Evolutionary conservation across 2,888 invertebrate species (phyloP).

Genomic region (Harpalus rufipes): DNA sequence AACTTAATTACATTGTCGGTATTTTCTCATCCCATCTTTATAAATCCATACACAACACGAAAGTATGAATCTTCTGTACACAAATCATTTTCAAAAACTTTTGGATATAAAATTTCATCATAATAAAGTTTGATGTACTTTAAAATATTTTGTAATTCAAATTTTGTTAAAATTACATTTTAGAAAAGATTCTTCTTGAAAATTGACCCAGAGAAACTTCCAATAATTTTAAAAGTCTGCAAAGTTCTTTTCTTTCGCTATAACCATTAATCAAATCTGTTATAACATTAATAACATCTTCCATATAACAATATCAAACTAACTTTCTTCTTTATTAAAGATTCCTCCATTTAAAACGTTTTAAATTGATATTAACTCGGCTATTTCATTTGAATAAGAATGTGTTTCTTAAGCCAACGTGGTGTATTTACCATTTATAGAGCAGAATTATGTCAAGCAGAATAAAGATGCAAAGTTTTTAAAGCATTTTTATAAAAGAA

Average conservation of each 20-base stretch:
- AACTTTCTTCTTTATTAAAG: slow-evolving; percentile 6
- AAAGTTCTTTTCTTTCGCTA: slow-evolving; percentile 6
- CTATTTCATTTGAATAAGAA: slow-evolving; percentile 21
- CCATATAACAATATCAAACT: background rate
- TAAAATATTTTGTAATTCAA: slow-evolving; percentile 7
- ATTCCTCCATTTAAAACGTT: slow-evolving; percentile 6
- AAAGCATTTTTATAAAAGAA: slow-evolving; percentile 5
- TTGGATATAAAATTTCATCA: background rate
- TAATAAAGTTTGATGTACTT: background rate
- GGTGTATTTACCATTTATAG: background rate
- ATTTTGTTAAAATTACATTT: slow-evolving; percentile 4
- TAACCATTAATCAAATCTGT: background rate
- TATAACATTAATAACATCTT: slow-evolving; percentile 1
- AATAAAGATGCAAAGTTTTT: slow-evolving; percentile 3
- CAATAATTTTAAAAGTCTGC: slow-evolving; percentile 3
- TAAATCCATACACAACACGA: no score
- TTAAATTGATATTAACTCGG: background rate
- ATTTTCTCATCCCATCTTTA: no score
- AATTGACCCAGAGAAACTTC: background rate
- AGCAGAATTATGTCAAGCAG: slow-evolving; percentile 5
- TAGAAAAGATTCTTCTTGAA: background rate
- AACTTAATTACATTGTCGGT: no score
- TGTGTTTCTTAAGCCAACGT: slow-evolving; percentile 2
- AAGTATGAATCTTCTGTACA: background rate
- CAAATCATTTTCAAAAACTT: background rate